A percentile compares a stretch with the other conserved stretches of the same genome.
These are phyloP conservation scores for Pseudomyrmex concolor DNA, from an alignment of 1,140 invertebrate species.

Conservation along the genomic window DNA sequence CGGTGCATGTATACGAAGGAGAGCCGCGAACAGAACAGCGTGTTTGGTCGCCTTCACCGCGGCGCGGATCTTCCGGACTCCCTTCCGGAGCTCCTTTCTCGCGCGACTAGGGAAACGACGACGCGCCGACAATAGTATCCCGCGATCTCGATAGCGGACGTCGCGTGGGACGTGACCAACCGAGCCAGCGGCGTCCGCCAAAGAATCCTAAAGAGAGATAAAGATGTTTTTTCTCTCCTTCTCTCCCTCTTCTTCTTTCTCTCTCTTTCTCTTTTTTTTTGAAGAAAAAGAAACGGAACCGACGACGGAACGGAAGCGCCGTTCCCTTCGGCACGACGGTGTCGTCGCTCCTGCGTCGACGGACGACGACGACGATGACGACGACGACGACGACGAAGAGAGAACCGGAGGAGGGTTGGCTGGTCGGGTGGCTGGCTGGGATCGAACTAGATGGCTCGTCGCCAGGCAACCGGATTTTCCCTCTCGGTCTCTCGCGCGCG, in stretches of 20 bases:
- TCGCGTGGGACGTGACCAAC: conserved; percentile 12
- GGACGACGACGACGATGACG: conserved; percentile 21
- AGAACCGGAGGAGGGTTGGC: conserved; percentile 75
- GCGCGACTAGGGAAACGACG: not conserved
- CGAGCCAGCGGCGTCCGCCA: conserved; percentile 8
- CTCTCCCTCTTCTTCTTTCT: not conserved
- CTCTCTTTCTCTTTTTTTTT: not conserved
- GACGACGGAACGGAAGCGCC: not conserved
- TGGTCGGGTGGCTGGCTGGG: conserved; percentile 82
- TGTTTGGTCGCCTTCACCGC: not conserved
- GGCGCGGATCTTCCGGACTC: not conserved
- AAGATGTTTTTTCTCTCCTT: not conserved
- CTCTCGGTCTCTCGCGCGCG: conserved; percentile 73
- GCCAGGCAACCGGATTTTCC: conserved; percentile 84
- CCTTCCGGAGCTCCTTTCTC: not conserved
- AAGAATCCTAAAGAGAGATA: conserved; percentile 10
- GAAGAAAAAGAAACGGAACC: conserved; percentile 12
- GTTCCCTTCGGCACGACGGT: conserved; percentile 34
- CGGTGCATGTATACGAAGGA: not conserved
- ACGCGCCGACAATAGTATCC: conserved; percentile 36
- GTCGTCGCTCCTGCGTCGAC: conserved; percentile 49
- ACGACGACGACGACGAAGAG: conserved; percentile 46
- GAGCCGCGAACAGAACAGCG: not conserved
- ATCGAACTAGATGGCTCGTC: conserved; percentile 85
- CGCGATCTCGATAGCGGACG: conserved; percentile 25